phyloP scores from a whole-genome alignment of 2,113 vertebrate species.

The Labrus mixtus region DNA sequence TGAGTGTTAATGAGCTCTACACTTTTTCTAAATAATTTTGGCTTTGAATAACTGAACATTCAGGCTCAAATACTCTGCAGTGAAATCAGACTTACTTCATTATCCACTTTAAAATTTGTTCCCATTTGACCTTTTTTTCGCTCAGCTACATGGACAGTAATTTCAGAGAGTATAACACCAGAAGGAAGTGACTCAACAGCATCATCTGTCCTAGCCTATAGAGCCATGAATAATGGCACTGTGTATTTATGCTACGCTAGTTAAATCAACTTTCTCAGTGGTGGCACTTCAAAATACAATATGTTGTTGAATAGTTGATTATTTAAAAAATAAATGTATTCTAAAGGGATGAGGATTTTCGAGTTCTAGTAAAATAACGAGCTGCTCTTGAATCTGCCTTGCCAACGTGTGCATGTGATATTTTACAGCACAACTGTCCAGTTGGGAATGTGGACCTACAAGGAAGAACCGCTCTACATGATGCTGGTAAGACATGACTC shows the following conservation, averaged over 20 bases:
- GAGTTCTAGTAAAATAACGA: background rate
- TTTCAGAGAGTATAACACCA: background rate
- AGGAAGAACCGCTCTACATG: constrained; percentile 94
- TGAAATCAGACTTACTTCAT: constrained; percentile 18
- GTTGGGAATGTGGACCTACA: constrained; percentile 95
- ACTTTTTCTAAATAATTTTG: background rate
- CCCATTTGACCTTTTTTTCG: background rate
- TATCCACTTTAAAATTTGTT: background rate
- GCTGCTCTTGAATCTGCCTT: background rate
- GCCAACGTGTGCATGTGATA: constrained; percentile 11
- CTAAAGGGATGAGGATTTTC: background rate
- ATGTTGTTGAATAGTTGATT: too few relatives aligned
- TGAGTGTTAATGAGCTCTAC: too few relatives aligned
- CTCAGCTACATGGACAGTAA: background rate
- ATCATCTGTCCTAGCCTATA: background rate
- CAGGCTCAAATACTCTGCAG: background rate
- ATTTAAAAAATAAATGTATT: too few relatives aligned
- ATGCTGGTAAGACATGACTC: constrained; percentile 87
- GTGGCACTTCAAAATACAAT: too few relatives aligned
- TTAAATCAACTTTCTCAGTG: too few relatives aligned
- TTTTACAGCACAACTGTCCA: constrained; percentile 92
- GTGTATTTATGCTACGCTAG: too few relatives aligned
- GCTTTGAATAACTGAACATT: background rate
- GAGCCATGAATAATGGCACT: too few relatives aligned
- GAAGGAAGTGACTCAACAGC: background rate